A percentile compares a stretch with the other conserved stretches of the same genome.
Conservation (phyloP, 2,797 vertebrate species). For the Hemibagrus guttatus region DNA sequence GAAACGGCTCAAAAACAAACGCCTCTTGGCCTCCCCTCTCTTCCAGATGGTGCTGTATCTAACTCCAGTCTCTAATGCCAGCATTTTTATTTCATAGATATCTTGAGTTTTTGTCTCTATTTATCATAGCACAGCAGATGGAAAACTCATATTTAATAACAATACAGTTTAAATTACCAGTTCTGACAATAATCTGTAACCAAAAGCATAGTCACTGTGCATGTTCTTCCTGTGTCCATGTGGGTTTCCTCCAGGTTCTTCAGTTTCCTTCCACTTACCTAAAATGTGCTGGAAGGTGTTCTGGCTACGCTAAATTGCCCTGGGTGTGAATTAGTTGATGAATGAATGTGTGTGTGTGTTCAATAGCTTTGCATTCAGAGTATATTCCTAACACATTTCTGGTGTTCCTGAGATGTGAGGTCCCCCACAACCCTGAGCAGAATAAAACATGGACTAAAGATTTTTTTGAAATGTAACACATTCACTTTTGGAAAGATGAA, state of each 20-base stretch:
- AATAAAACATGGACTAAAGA: background rate
- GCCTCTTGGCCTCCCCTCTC: constrained; percentile 43
- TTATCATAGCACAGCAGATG: constrained; percentile 9
- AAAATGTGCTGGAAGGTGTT: background rate
- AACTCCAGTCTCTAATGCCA: constrained; percentile 43
- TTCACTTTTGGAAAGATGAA: background rate
- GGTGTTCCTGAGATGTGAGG: background rate
- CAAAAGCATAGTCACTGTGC: constrained; percentile 22
- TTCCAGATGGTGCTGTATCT: constrained; percentile 53
- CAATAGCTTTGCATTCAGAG: background rate
- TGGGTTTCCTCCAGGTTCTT: background rate
- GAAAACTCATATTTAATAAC: background rate
- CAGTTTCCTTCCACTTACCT: background rate
- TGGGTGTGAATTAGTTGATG: background rate
- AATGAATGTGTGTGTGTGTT: background rate
- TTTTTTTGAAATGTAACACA: background rate
- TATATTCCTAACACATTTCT: background rate
- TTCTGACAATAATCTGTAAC: constrained; percentile 31
- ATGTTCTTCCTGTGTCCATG: background rate
- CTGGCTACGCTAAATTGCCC: background rate
- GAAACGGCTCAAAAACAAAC: constrained; percentile 52
- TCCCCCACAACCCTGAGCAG: background rate
- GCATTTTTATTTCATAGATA: constrained; percentile 37
- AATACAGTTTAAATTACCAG: constrained; percentile 16
- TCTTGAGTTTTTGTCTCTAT: constrained; percentile 17